Evolutionary conservation across 1,140 invertebrate species (phyloP).

Genomic region (Globodera rostochiensis): DNA sequence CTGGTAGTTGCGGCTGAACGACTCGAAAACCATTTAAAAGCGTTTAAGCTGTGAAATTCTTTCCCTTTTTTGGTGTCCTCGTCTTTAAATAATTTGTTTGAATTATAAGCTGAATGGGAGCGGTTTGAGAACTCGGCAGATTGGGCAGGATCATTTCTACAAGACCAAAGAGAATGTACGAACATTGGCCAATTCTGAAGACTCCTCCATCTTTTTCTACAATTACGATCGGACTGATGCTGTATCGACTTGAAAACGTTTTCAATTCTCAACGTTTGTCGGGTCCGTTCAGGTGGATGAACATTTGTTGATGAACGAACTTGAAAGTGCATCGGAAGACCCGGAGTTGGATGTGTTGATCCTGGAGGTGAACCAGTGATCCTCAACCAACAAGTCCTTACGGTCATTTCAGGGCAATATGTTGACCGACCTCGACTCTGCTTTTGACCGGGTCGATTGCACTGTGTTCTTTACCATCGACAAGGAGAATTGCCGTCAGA

Average conservation of each 20-base stretch:
- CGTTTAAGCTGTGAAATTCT: background rate
- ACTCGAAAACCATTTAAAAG: background rate
- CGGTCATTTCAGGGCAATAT: slow-evolving; percentile 42
- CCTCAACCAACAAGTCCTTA: too few relatives aligned
- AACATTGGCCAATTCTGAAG: slow-evolving; percentile 6
- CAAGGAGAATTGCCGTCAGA: slow-evolving; percentile 31
- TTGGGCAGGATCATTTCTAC: slow-evolving; percentile 34
- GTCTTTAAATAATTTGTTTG: slow-evolving; percentile 4
- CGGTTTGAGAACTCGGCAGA: slow-evolving; percentile 4
- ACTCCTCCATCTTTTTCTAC: slow-evolving; percentile 36
- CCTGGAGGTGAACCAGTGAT: slow-evolving; percentile 2
- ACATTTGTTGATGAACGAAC: slow-evolving; percentile 13
- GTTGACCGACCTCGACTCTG: slow-evolving; percentile 29
- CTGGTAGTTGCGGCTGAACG: background rate
- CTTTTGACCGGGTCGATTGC: slow-evolving; percentile 23
- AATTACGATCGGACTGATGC: slow-evolving; percentile 36
- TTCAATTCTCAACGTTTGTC: background rate
- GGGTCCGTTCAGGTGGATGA: slow-evolving; percentile 1
- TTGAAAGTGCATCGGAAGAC: background rate
- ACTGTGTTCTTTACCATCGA: slow-evolving; percentile 39
- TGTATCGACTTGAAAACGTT: slow-evolving; percentile 10
- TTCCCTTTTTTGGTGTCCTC: slow-evolving; percentile 16
- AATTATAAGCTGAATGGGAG: slow-evolving; percentile 8
- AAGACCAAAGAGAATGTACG: slow-evolving; percentile 16
- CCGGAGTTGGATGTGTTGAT: slow-evolving; percentile 28